Evolutionary conservation across 2,797 vertebrate genomes (phyloP), one percentile per base, ranked within the genome.

Genomic region (Phoxinus dragarum): DNA sequence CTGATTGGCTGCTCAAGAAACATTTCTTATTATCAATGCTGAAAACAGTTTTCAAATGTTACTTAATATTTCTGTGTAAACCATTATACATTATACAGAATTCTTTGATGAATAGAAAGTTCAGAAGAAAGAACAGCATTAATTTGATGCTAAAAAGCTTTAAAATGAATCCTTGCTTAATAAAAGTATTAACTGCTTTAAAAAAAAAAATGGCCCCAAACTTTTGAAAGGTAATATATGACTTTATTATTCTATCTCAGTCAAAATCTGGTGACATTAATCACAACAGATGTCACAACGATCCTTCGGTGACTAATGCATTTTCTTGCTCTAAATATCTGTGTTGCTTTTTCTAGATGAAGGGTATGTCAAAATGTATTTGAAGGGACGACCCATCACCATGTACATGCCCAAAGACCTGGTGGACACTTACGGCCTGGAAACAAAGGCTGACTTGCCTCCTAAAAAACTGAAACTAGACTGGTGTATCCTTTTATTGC

Each of bases 341-440:
- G 78, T 96, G 90, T 94, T 93, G 84, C 93, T 92, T 93, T 93
- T 96, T 96, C 91, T 93, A 99, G 98, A 99, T 93, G 98, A 99
- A 95, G 98, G 98, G 89, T 99, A 98, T 91, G 97, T 99, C 91
- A 99, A 98, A 96, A 99, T 99, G 98, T 99, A 96, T 94, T 96
- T 99, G 89, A 98, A 98, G 89, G 98, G 98, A 91, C 97, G 98
- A 59, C 98, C 98, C 47, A 93, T 99, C 91, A 99, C 98, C 95
- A 99, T 99, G 98, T 97, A 96, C 95, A 97, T 99, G 98, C 97
- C 98, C 93, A 98, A 96, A 96, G 97, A 99, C 31, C 95, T 97
- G 92, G 96, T 98, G 95, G 97, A 99, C 72, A 93, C 94, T 89
- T 99, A 99, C 94, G 97, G 92, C 91, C 93, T 99, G 94, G 98